These are phyloP conservation scores for Ataeniobius toweri DNA, from an alignment of 2,797 vertebrate species.

Conservation along the genomic window DNA sequence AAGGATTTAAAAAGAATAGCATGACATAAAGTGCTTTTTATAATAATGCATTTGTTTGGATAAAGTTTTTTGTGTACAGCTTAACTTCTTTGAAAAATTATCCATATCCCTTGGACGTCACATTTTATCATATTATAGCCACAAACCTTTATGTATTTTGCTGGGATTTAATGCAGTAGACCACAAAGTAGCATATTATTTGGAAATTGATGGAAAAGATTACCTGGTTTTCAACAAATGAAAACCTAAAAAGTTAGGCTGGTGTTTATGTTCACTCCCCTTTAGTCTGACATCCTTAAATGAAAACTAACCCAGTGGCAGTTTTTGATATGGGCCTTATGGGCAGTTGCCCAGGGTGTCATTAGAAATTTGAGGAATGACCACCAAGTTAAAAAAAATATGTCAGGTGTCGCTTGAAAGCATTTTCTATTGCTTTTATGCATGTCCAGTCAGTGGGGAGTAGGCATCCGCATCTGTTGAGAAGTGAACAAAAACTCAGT, in stretches of 20 bases:
- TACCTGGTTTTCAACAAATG: neutral
- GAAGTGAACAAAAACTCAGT: no score
- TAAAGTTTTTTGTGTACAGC: neutral
- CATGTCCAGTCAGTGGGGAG: no score
- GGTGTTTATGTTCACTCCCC: neutral
- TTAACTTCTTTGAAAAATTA: neutral
- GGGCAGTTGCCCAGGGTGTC: neutral
- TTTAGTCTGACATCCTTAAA: neutral
- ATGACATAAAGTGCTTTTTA: neutral
- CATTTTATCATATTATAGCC: neutral
- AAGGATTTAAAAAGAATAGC: conserved; percentile 1
- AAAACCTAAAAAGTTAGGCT: neutral
- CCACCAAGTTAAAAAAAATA: no score
- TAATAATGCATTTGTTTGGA: neutral
- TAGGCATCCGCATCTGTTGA: no score
- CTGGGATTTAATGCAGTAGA: neutral
- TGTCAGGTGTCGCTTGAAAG: no score
- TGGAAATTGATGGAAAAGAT: neutral
- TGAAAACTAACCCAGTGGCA: neutral
- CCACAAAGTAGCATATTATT: neutral
- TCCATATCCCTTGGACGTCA: neutral
- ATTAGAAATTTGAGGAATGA: neutral
- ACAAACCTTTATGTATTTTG: neutral
- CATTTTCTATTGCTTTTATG: no score
- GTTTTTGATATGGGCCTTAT: neutral